A percentile compares a stretch with the other conserved stretches of the same genome.
Conservation (phyloP, 2,113 vertebrate genomes). For the Zosterops lateralis region DNA sequence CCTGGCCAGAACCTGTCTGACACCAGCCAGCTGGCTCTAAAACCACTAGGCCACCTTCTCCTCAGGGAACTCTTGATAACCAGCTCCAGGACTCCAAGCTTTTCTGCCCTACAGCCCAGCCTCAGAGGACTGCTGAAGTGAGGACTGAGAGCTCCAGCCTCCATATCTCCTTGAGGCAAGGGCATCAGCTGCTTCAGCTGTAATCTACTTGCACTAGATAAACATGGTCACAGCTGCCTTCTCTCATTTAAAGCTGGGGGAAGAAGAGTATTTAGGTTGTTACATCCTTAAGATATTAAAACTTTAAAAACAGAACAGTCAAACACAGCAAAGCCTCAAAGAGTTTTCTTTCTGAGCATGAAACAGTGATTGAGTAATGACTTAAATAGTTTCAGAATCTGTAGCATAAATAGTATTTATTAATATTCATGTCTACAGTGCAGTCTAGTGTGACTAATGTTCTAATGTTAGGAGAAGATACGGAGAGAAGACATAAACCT, state of each 20-base stretch:
- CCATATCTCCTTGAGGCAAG: background rate
- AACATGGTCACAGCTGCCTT: background rate
- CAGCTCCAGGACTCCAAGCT: fast-evolving
- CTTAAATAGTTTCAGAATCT: background rate
- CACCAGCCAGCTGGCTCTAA: background rate
- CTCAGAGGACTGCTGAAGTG: background rate
- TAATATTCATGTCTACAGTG: background rate
- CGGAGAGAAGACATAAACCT: background rate
- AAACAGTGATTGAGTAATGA: background rate
- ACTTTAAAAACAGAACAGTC: background rate
- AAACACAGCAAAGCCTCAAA: background rate
- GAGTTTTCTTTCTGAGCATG: background rate
- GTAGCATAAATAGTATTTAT: background rate
- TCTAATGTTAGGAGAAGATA: background rate
- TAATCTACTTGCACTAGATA: background rate
- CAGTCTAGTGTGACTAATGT: background rate
- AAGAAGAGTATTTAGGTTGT: background rate
- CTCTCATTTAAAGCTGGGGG: background rate
- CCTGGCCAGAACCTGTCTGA: background rate
- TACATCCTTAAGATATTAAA: background rate
- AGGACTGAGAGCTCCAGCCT: background rate
- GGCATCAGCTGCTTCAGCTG: background rate
- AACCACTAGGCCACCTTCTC: background rate
- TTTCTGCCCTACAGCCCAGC: background rate
- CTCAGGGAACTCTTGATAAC: background rate